Evolutionary conservation across 2,113 vertebrate genomes (phyloP).

Genomic region (Pungitius pungitius): DNA sequence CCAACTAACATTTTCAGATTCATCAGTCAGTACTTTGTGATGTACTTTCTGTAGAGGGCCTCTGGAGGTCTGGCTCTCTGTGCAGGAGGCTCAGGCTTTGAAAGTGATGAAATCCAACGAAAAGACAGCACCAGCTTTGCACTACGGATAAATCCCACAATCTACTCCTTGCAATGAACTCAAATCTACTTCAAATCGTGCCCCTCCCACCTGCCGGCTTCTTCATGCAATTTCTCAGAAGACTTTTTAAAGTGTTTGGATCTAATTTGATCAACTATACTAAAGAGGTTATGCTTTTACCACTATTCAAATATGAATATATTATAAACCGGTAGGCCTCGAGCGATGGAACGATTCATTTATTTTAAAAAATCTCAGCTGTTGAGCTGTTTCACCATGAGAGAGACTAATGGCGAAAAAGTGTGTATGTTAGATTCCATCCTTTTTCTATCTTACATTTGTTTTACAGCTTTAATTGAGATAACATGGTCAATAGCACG

Average conservation of each 20-base stretch:
- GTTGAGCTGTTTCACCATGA: not conserved
- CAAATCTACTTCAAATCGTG: not conserved
- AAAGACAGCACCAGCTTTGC: not conserved
- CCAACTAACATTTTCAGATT: conserved; percentile 1
- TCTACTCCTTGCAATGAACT: not conserved
- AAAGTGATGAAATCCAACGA: not conserved
- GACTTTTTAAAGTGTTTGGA: not conserved
- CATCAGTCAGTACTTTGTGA: not conserved
- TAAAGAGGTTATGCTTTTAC: not conserved
- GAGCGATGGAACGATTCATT: not conserved
- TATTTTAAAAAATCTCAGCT: conserved; percentile 5
- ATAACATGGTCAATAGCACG: conserved; percentile 25
- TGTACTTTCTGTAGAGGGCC: not conserved
- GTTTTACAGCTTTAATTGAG: conserved; percentile 30
- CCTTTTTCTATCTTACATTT: conserved; percentile 9
- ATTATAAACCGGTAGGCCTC: not conserved
- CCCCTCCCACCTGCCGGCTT: not conserved
- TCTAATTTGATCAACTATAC: not conserved
- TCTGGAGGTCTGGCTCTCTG: not conserved
- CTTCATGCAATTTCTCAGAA: not conserved
- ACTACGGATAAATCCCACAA: not conserved
- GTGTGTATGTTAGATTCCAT: not conserved
- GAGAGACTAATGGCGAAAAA: conserved; percentile 6
- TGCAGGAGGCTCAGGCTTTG: not conserved
- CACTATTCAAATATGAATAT: conserved; percentile 11